Evolutionary conservation across 2,113 vertebrate genomes (phyloP), one percentile per base, ranked within the genome.

Genomic region (Passer montanus): DNA sequence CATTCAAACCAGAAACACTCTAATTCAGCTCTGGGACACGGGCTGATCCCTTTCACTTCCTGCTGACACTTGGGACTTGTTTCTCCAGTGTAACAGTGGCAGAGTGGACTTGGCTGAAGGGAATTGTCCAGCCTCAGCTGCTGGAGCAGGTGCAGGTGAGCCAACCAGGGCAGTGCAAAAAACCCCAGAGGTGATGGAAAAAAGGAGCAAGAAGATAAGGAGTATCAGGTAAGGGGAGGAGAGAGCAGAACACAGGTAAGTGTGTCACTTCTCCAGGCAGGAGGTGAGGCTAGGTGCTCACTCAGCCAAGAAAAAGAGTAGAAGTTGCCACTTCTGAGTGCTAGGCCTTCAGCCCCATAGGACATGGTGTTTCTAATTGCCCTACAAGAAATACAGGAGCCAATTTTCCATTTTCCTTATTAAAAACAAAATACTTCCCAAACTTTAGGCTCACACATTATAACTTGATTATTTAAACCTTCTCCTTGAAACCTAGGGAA

Each of bases 61-160:
- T 35, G 33, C 86, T 41, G 11, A 37, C 30, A 46, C 76, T 53
- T 41, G 1, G 0, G 4, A 22, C 62, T 50, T 13, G 8, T 63
- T 76, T 22, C 31, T 30, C 22, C 66, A 41, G 1, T 1, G 5
- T 2, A 8, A 31, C 4, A 55, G 33, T 2, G 2, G 11, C 55
- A 53, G n/a, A 77, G 55, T 5, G 5, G 64, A 41, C 49, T 44
- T 7, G 10, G 70, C 50, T 56, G 35, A 64, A 39, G 6, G 6
- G 20, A 63, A 23, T 2, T 24, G 60, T 12, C 13, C 49, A 35
- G 72, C 35, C 72, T 43, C 82, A 44, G 7, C 67, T 66, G 49
- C 66, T 33, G 49, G 18, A 60, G 73, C 16, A 55, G 44, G 33
- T 37, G 69, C 28, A 39, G 30, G 43, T 33, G 5, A 66, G 30